Conservation (phyloP, 2,113 vertebrate genomes). For the Ploceus nigricollis region DNA sequence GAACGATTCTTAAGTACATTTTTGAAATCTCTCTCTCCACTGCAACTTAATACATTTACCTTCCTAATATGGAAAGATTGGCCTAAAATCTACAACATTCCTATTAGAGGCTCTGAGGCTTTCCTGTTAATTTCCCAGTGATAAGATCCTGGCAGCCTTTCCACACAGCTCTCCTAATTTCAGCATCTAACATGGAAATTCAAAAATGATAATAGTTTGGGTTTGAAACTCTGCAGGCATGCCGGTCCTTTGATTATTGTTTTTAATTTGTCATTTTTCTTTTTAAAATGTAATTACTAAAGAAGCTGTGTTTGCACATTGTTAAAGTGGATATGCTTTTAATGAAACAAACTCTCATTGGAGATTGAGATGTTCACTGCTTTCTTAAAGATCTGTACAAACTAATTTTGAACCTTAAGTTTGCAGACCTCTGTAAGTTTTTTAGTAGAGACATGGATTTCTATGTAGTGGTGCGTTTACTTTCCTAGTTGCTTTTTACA, state of each 20-base stretch:
- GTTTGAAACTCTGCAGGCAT: neutral
- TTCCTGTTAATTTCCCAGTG: conserved; percentile 6
- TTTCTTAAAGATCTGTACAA: neutral
- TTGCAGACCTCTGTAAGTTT: neutral
- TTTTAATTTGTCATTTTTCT: neutral
- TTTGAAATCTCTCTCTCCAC: neutral
- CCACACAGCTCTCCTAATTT: neutral
- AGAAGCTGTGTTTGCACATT: accelerated
- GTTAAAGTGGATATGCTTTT: neutral
- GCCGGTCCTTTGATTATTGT: neutral
- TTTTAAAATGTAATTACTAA: neutral
- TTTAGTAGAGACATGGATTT: neutral
- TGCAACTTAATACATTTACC: neutral
- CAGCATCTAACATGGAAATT: neutral
- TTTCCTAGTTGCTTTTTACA: neutral
- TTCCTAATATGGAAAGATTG: conserved; percentile 4
- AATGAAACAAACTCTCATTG: neutral
- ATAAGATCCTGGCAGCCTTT: conserved; percentile 32
- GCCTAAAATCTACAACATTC: neutral
- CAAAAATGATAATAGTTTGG: neutral
- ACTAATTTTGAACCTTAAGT: neutral
- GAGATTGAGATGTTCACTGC: neutral
- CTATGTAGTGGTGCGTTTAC: accelerated
- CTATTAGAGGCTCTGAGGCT: neutral
- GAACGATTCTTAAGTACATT: neutral